Conservation (phyloP, 2,797 vertebrate genomes). For the Pangasius macronema region DNA sequence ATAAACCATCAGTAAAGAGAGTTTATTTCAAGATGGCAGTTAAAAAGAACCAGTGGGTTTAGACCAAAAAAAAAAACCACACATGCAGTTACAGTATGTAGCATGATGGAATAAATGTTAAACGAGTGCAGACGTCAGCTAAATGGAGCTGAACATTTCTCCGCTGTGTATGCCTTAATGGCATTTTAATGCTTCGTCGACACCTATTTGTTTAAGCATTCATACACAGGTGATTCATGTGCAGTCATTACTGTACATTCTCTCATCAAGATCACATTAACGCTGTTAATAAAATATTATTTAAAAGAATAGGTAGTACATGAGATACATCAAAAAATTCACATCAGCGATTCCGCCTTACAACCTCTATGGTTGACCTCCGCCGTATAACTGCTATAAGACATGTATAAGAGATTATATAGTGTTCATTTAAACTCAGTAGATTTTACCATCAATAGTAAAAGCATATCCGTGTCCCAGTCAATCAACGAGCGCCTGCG, state of each 20-base stretch:
- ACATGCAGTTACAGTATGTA: slow-evolving; percentile 47
- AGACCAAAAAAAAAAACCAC: slow-evolving; percentile 31
- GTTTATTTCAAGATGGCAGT: slow-evolving; percentile 74
- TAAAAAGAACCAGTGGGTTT: slow-evolving; percentile 66
- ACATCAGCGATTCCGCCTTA: slow-evolving; percentile 22
- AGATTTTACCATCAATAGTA: neutral
- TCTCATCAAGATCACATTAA: neutral
- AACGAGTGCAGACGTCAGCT: slow-evolving; percentile 29
- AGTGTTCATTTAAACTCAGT: slow-evolving; percentile 34
- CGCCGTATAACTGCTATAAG: neutral
- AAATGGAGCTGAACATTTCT: slow-evolving; percentile 42
- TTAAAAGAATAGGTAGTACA: slow-evolving; percentile 3
- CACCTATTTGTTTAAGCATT: slow-evolving; percentile 24
- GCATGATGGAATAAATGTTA: slow-evolving; percentile 26
- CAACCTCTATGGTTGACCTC: neutral
- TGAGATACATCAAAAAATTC: slow-evolving; percentile 18
- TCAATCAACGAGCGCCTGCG: slow-evolving; percentile 48
- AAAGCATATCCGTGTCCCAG: slow-evolving; percentile 5
- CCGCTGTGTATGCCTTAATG: slow-evolving; percentile 9
- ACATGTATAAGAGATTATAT: slow-evolving; percentile 13
- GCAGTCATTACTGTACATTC: slow-evolving; percentile 41
- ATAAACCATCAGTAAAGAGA: slow-evolving; percentile 16
- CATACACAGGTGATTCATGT: neutral
- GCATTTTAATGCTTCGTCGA: slow-evolving; percentile 31
- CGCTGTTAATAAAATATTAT: slow-evolving; percentile 1